These are phyloP conservation scores for Diogma glabrata DNA, from an alignment of 2,888 invertebrate species.

Conservation along the genomic window DNA sequence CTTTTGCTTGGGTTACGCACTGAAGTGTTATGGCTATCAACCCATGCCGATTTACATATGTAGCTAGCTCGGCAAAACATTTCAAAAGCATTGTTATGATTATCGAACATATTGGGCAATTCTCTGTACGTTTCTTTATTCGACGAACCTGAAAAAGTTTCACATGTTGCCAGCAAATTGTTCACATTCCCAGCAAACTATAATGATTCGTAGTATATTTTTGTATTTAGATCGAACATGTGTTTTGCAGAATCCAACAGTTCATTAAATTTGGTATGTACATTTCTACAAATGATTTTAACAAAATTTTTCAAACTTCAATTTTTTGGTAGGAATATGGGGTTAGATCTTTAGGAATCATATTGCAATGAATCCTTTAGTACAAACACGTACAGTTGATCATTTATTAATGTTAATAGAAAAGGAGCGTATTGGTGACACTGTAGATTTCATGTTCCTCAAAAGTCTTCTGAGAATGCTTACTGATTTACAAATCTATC, in stretches of 20 bases:
- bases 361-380: slow-evolving; percentile 79
- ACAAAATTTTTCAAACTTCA: no score
- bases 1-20: no score
- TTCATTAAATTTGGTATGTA: slow-evolving; percentile 85
- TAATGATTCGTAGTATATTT: slow-evolving; percentile 98
- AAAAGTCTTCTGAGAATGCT: slow-evolving; percentile 93
- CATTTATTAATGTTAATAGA: slow-evolving; percentile 87
- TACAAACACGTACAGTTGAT: slow-evolving; percentile 87
- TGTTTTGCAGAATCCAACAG: slow-evolving; percentile 87
- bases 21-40: no score
- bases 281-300: neutral
- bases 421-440: slow-evolving; percentile 85
- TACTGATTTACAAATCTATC: slow-evolving; percentile 89
- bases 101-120: neutral
- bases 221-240: slow-evolving; percentile 94
- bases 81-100: no score
- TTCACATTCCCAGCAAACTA: slow-evolving; percentile 97
- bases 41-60: no score
- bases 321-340: slow-evolving; percentile 73
- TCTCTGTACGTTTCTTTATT: no score
- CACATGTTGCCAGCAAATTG: slow-evolving; percentile 93
- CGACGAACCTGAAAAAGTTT: slow-evolving; percentile 80
- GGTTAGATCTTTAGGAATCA: slow-evolving; percentile 87
- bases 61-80: no score
- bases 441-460: slow-evolving; percentile 82